These are phyloP conservation scores for Tupiocoris notatus DNA, from an alignment of 2,888 invertebrate genomes.

Conservation along the genomic window DNA sequence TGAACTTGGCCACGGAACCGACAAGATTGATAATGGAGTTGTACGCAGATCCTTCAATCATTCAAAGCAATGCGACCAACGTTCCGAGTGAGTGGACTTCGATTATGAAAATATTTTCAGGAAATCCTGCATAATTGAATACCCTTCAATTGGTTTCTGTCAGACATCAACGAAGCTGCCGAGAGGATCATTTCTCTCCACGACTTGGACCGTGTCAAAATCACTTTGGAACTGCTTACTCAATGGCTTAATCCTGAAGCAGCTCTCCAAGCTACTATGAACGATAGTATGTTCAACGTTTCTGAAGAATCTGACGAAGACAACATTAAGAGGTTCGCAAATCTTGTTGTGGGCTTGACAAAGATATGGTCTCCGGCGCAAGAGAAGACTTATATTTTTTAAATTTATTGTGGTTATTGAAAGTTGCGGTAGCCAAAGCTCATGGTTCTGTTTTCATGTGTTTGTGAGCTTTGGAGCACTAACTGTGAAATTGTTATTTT, in stretches of 20 bases:
- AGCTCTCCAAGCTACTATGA: constrained; percentile 41
- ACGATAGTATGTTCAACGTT: constrained; percentile 33
- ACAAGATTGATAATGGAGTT: constrained; percentile 55
- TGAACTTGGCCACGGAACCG: constrained; percentile 55
- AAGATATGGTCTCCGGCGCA: not conserved
- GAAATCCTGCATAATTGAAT: too few species aligned
- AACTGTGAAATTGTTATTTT: not conserved
- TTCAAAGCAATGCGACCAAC: constrained; percentile 49
- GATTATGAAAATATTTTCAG: too few species aligned
- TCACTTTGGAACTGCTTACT: constrained; percentile 54
- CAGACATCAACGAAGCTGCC: constrained; percentile 58
- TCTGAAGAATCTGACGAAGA: constrained; percentile 34
- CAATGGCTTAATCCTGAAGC: constrained; percentile 53
- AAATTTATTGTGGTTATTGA: not conserved
- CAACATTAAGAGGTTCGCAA: constrained; percentile 44
- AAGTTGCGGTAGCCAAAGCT: not conserved
- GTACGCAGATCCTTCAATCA: constrained; percentile 57
- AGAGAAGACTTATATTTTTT: not conserved
- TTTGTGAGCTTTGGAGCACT: not conserved
- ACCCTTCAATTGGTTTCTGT: not conserved
- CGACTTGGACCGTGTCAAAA: constrained; percentile 53
- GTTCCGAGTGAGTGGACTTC: not conserved
- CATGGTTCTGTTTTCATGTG: not conserved
- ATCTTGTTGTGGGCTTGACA: too few species aligned
- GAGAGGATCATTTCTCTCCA: constrained; percentile 55